Evolutionary conservation across 1,140 invertebrate species (phyloP).

Genomic region (Berghia stephanieae): DNA sequence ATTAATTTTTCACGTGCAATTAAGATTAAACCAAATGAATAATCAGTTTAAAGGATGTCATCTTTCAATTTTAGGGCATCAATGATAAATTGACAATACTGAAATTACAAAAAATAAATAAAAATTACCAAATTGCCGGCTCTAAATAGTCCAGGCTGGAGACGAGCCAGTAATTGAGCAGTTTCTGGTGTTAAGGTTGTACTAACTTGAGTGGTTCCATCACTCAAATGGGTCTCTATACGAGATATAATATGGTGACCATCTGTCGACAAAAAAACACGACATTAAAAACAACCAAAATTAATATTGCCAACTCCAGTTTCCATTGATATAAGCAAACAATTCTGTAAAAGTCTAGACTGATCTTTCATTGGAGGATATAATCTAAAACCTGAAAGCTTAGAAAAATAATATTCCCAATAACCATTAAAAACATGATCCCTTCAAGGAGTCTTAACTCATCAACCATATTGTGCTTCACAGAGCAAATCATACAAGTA

Average conservation of each 20-base stretch:
- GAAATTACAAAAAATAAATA: not conserved
- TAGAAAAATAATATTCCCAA: too few species aligned
- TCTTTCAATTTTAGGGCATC: not conserved
- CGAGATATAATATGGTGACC: slow-evolving; percentile 64
- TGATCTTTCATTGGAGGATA: too few species aligned
- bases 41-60: too few species aligned
- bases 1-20: slow-evolving; percentile 1
- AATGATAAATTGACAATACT: not conserved
- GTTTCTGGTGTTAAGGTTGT: slow-evolving; percentile 61
- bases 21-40: too few species aligned
- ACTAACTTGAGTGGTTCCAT: slow-evolving; percentile 62
- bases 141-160: slow-evolving; percentile 62
- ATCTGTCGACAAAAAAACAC: slow-evolving; percentile 48
- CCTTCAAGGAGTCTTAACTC: too few species aligned
- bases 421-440: too few species aligned
- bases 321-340: too few species aligned
- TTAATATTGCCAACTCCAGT: too few species aligned
- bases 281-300: not conserved
- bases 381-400: too few species aligned
- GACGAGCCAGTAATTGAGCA: slow-evolving; percentile 56
- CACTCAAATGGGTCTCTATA: slow-evolving; percentile 64
- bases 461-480: too few species aligned
- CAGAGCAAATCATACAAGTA: too few species aligned
- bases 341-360: too few species aligned
- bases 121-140: slow-evolving; percentile 56